Evolutionary conservation across 30 jellyfish, hydroid and myxozoan genomes (phyloP), one percentile per base, ranked within the genome.

Genomic region (Rhopilema esculentum): DNA sequence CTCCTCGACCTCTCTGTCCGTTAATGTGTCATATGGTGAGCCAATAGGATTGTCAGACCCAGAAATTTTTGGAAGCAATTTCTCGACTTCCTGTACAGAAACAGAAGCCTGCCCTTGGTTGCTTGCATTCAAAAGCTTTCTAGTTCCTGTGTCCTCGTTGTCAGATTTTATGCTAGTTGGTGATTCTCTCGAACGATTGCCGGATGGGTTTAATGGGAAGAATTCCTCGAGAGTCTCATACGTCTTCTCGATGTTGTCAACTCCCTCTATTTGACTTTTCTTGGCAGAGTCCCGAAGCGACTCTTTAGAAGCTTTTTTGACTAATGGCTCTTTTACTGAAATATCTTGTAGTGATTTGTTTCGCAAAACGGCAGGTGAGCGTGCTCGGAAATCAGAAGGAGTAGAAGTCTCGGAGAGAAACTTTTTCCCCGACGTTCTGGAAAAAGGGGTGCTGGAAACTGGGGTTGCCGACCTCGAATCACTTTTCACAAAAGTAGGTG

Each of bases 1-100:
- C 72, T 93, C 98, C 18, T 85, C 88, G 27, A 88, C 96, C 65
- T 93, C 98, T 24, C 92, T 91, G 79, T 93, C 98, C n/a, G 96
- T 82, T 40, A 88, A 29, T 49, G 91, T 49, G 64, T 78, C 94
- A 79, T 79, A 81, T 9, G 97, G 84, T 18, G 97, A 70, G 26
- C 90, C 90, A 0, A 48, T 66, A 1, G 86, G 74, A 28, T 73
- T 53, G 15, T 74, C 94, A 23, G 49, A 33, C 9, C 79, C 83
- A 18, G 74, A 20, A 31, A 27, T 19, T 24, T 79, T 50, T 31
- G 94, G 84, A 0, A 74, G 84, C 67, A 85, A 26, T 48, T 67
- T 65, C 69, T 85, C 80, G 15, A 65, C 75, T 22, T 74, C 83
- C 40, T 53, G 70, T 20, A 68, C 84, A 25, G 87, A 72, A 7